Conservation (phyloP, 53 echinoderm and acorn worm species). For the Temnopleurus reevesii region DNA sequence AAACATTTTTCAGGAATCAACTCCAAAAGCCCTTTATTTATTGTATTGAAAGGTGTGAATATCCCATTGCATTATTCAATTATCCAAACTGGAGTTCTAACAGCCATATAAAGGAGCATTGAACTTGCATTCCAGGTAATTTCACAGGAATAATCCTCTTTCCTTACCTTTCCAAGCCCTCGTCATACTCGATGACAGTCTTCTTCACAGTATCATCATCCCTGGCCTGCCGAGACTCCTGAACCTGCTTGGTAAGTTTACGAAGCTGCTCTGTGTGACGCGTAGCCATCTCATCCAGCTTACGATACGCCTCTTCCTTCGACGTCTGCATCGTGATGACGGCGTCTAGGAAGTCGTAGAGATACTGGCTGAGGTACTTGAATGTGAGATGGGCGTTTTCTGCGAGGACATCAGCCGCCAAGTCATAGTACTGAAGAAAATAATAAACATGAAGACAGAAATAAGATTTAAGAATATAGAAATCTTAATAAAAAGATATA, state of each 20-base stretch:
- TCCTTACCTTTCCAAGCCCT: constrained; percentile 85
- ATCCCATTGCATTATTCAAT: no score
- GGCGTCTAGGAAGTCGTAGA: constrained; percentile 94
- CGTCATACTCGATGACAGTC: constrained; percentile 96
- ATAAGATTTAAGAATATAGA: no score
- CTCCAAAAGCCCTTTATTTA: no score
- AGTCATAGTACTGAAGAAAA: constrained; percentile 99
- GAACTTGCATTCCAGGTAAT: no score
- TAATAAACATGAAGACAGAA: no score
- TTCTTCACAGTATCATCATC: constrained; percentile 96
- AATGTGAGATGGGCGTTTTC: constrained; percentile 99
- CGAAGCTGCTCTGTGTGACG: constrained; percentile 94
- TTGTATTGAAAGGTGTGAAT: no score
- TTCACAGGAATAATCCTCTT: no score
- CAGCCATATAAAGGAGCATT: no score
- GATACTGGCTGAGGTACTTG: constrained; percentile 94
- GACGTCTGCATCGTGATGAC: constrained; percentile 99
- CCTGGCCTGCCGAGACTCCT: constrained; percentile 82
- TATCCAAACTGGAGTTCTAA: no score
- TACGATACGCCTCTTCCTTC: constrained; percentile 93
- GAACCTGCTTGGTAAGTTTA: constrained; percentile 97
- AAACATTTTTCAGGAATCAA: no score
- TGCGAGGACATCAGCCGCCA: constrained; percentile 96
- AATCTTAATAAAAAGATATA: no score
- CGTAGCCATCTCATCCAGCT: constrained; percentile 96